A percentile compares a stretch with the other conserved stretches of the same genome.
phyloP scores from a whole-genome alignment of 2,113 vertebrate genomes.

The Eublepharis macularius region DNA sequence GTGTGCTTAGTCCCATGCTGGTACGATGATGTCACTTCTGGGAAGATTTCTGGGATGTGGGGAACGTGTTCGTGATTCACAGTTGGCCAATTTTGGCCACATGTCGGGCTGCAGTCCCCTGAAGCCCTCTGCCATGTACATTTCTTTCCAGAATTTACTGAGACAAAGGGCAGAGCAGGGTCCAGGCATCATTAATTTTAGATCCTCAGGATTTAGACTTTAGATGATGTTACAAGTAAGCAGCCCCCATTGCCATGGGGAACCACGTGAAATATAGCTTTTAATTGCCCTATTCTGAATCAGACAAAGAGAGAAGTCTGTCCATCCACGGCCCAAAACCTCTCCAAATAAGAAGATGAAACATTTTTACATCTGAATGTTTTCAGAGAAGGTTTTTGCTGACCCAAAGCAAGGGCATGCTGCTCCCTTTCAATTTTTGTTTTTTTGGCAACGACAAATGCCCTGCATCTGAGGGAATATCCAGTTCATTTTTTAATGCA shows the following conservation, averaged over 20 bases:
- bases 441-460: conserved; percentile 14
- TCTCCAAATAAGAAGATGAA: conserved; percentile 14
- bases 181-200: no score
- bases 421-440: neutral
- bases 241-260: neutral
- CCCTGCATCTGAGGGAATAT: conserved; percentile 30
- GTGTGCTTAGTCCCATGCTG: no score
- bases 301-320: neutral
- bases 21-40: no score
- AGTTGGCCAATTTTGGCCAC: no score
- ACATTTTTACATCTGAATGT: conserved; percentile 32
- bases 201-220: no score
- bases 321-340: neutral
- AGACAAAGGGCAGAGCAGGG: no score
- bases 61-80: no score
- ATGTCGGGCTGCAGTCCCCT: no score
- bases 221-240: neutral
- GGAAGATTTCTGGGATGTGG: no score
- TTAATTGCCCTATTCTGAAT: neutral
- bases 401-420: conserved; percentile 19
- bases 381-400: neutral
- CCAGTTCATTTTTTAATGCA: conserved; percentile 55
- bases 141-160: no score
- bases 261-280: neutral
- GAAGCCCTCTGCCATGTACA: no score